A percentile compares a stretch with the other conserved stretches of the same genome.
These are phyloP conservation scores for Semaprochilodus insignis DNA, from an alignment of 2,797 vertebrate species.

Conservation along the genomic window DNA sequence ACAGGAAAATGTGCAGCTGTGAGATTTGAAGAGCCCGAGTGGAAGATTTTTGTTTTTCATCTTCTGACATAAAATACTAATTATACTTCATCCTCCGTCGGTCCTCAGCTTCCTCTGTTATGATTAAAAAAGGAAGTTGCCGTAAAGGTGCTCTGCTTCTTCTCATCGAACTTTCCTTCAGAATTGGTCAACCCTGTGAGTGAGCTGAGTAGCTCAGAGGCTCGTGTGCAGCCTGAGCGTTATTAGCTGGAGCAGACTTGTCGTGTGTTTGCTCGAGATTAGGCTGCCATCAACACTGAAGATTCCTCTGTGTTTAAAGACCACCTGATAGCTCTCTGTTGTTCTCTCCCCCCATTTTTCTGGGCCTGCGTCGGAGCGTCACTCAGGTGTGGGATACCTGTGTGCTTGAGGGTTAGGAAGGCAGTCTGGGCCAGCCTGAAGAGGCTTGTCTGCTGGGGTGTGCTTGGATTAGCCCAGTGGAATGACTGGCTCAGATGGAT, in stretches of 20 bases:
- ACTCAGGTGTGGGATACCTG: conserved; percentile 63
- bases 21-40: neutral
- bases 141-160: conserved; percentile 42
- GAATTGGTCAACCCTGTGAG: conserved; percentile 3
- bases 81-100: conserved; percentile 6
- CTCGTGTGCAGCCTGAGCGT: conserved; percentile 14
- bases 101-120: conserved; percentile 36
- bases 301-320: conserved; percentile 33
- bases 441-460: conserved; percentile 40
- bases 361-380: neutral
- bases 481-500: conserved; percentile 62
- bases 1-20: neutral
- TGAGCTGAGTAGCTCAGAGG: conserved; percentile 16
- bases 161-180: conserved; percentile 34
- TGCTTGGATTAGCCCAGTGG: conserved; percentile 52
- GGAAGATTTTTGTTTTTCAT: neutral
- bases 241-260: conserved; percentile 22
- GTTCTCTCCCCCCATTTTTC: conserved; percentile 40
- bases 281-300: conserved; percentile 17
- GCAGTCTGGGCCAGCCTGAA: conserved; percentile 37
- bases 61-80: neutral
- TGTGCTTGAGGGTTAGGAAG: conserved; percentile 50
- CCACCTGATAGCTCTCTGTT: conserved; percentile 55
- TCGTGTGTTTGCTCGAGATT: conserved; percentile 28
- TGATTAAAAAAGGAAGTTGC: conserved; percentile 47